Evolutionary conservation across 2,797 vertebrate genomes (phyloP).

Genomic region (Danio kyathit): DNA sequence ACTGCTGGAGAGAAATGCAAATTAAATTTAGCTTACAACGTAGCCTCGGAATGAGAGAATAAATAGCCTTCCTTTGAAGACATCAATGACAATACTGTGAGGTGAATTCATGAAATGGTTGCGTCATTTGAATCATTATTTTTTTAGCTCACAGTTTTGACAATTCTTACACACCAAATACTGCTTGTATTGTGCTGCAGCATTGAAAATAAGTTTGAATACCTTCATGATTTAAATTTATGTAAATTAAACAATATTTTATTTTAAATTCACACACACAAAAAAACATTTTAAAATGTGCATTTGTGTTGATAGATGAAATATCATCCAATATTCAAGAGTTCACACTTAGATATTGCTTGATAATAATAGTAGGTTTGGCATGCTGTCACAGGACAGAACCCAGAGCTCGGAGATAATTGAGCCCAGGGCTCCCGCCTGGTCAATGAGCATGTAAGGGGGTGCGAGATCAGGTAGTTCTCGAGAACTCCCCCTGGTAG

Average conservation of each 20-base stretch:
- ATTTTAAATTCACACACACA: too few species aligned
- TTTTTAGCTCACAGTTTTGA: background rate
- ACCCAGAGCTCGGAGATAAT: too few species aligned
- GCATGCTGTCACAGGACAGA: too few species aligned
- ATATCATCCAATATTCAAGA: too few species aligned
- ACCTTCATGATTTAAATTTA: background rate
- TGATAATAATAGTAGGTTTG: too few species aligned
- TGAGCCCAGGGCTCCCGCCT: too few species aligned
- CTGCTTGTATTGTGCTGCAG: background rate
- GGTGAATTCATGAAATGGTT: background rate
- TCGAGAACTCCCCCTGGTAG: too few species aligned
- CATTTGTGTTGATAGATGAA: too few species aligned
- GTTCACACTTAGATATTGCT: too few species aligned
- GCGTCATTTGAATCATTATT: background rate
- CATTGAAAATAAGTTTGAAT: background rate
- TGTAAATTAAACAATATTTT: background rate
- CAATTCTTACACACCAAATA: background rate
- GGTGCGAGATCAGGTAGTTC: too few species aligned
- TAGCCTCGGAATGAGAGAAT: background rate
- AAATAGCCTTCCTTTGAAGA: slow-evolving; percentile 10
- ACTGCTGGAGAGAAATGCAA: slow-evolving; percentile 18
- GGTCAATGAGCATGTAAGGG: too few species aligned
- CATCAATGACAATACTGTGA: background rate
- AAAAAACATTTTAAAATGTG: too few species aligned
- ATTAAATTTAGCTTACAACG: slow-evolving; percentile 15